Percentiles rank a stretch among this genome's conserved stretches.
These are phyloP conservation scores for Philantomba maxwellii DNA, from an alignment of 2,113 vertebrate species.

Conservation along the genomic window DNA sequence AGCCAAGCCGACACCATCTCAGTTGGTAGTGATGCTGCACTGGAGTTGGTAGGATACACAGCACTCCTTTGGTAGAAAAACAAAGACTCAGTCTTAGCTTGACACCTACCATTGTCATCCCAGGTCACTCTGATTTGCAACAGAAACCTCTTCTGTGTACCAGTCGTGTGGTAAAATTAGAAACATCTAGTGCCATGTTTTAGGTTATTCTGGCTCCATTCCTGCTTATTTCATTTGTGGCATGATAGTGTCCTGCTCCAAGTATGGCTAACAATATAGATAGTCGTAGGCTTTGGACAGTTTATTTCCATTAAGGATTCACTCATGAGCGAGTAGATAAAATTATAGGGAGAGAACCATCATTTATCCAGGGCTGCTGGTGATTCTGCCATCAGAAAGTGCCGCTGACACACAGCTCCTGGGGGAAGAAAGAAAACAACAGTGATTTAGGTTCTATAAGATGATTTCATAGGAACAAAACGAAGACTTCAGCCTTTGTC, in stretches of 20 bases:
- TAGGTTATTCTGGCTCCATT: not conserved
- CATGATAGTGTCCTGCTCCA: not conserved
- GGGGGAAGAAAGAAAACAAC: not conserved
- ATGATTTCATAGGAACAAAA: not conserved
- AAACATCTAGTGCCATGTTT: rapidly evolving
- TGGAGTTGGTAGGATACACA: too few relatives aligned
- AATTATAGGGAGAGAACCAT: not conserved
- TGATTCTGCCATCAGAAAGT: not conserved
- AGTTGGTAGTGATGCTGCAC: rapidly evolving
- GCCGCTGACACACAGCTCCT: not conserved
- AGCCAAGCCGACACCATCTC: rapidly evolving
- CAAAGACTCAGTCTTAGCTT: not conserved
- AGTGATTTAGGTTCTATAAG: not conserved
- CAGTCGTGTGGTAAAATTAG: not conserved
- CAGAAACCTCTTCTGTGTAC: not conserved
- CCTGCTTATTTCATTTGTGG: not conserved
- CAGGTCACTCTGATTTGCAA: not conserved
- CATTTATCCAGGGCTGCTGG: not conserved
- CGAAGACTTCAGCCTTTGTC: not conserved
- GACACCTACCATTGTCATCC: rapidly evolving
- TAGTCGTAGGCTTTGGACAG: not conserved
- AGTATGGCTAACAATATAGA: not conserved
- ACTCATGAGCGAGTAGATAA: not conserved
- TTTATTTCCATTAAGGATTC: not conserved
- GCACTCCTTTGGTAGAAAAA: not conserved